Evolutionary conservation across 2,888 invertebrate species (phyloP).

Genomic region (Latrodectus elegans): DNA sequence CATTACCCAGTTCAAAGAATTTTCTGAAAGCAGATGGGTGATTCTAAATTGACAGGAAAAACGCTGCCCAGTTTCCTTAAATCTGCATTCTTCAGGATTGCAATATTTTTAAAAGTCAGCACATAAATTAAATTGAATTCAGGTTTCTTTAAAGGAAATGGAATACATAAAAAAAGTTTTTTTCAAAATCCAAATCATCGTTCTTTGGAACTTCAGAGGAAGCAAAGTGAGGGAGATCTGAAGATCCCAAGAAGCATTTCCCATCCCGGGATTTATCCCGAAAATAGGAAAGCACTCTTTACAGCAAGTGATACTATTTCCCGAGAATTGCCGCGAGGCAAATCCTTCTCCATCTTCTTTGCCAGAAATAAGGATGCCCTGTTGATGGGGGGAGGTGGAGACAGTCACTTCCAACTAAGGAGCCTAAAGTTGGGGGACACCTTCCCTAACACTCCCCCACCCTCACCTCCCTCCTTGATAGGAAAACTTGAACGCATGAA

Average conservation of each 20-base stretch:
- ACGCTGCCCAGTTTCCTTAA: too few relatives aligned
- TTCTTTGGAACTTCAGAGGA: not conserved
- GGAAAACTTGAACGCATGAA: slow-evolving; percentile 50
- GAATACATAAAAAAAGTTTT: too few relatives aligned
- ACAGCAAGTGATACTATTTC: slow-evolving; percentile 55
- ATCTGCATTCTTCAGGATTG: too few relatives aligned
- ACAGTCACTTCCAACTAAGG: slow-evolving; percentile 60
- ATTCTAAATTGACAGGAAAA: too few relatives aligned
- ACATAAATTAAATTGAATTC: too few relatives aligned
- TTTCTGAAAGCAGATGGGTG: too few relatives aligned
- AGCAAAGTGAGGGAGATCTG: not conserved
- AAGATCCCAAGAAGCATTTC: slow-evolving; percentile 6
- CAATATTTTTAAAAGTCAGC: too few relatives aligned
- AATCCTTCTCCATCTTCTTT: slow-evolving; percentile 51
- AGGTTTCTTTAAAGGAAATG: too few relatives aligned
- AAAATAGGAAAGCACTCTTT: slow-evolving; percentile 58
- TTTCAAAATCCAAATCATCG: too few relatives aligned
- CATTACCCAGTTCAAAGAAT: too few relatives aligned
- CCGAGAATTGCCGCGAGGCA: slow-evolving; percentile 46
- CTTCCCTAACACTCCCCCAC: not conserved
- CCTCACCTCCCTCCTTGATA: slow-evolving; percentile 13
- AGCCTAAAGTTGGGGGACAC: not conserved
- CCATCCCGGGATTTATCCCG: slow-evolving; percentile 27
- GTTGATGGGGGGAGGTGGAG: slow-evolving; percentile 17
- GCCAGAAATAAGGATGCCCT: slow-evolving; percentile 21